Evolutionary conservation across 2,797 vertebrate species (phyloP).

Genomic region (Pampus argenteus): DNA sequence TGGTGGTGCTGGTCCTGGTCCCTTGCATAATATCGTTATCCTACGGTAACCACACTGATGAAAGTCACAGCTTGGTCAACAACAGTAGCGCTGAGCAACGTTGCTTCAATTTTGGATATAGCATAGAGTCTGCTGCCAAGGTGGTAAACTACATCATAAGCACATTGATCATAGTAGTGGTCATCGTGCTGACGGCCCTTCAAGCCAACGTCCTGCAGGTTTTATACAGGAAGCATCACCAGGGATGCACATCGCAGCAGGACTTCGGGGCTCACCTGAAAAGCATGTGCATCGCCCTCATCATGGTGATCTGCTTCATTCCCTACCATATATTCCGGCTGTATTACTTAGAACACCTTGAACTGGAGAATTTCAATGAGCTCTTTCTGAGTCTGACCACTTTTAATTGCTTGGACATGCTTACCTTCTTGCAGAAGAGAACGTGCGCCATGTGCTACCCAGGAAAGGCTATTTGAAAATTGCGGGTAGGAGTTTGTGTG

Average conservation of each 20-base stretch:
- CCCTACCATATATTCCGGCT: slow-evolving; percentile 92
- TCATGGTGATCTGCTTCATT: slow-evolving; percentile 90
- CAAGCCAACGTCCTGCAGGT: slow-evolving; percentile 83
- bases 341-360: slow-evolving; percentile 76
- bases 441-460: slow-evolving; percentile 46
- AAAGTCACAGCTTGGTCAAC: fast-evolving
- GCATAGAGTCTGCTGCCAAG: slow-evolving; percentile 7
- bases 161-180: slow-evolving; percentile 64
- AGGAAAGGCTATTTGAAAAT: slow-evolving; percentile 17
- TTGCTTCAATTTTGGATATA: slow-evolving; percentile 88
- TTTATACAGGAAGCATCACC: slow-evolving; percentile 75
- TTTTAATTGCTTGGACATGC: slow-evolving; percentile 90
- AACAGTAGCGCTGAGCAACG: fast-evolving
- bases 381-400: slow-evolving; percentile 91
- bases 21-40: slow-evolving; percentile 65
- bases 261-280: slow-evolving; percentile 92
- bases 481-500: not conserved
- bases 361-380: slow-evolving; percentile 80
- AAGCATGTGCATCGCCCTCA: slow-evolving; percentile 88
- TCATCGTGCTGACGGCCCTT: slow-evolving; percentile 75
- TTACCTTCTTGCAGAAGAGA: slow-evolving; percentile 87
- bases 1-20: slow-evolving; percentile 74
- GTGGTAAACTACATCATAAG: slow-evolving; percentile 85
- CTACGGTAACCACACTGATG: slow-evolving; percentile 66
- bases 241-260: slow-evolving; percentile 83